Base-by-base conservation (phyloP, 2,888 invertebrate species). In the Scaptomyza cyrtandrae region DNA sequence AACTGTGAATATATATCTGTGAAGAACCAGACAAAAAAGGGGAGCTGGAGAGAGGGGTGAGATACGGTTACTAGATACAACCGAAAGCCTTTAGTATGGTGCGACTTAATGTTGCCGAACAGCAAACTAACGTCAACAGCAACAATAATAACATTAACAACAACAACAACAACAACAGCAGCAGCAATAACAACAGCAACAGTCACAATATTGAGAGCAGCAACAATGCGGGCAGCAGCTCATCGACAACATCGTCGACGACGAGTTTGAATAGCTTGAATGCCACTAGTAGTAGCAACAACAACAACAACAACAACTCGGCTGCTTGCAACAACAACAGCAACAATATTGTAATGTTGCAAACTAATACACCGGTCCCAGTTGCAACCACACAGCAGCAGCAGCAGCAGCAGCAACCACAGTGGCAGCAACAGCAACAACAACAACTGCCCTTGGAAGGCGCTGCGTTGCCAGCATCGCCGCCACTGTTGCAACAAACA, bases 31-130 rank as follows among this genome's bases (percentile, higher is more conserved):
- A 35, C 13, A 35, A 5, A 13, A 31, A 31, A 14, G 14, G 14
- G 7, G 7, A 39, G 37, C 7, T 37, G 37, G 37, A 37, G 37
- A n/a, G n/a, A n/a, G 3, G 6, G 3, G 37, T 19, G 49, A 46
- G 13, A 46, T 29, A 56, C 67, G 35, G 37, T 52, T 61, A 31
- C n/a, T 14, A 9, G 37, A 59, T 54, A 52, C 13, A 19, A 19
- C 29, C 14, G 39, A 58, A 67, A 52, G 56, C 53, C 46, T 71
- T 57, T 80, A 90, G 86, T 64, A 92, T 92, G 92, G 92, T 92
- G 85, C 92, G 91, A 82, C 85, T 91, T 87, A 91, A 89, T 81
- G 91, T 89, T 80, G 80, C 90, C 52, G 83, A 85, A 80, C 90
- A 78, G 70, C 90, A 86, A 65, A 83, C 54, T 79, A 89, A 68